A percentile compares a stretch with the other conserved stretches of the same genome.
Evolutionary conservation across 1,140 invertebrate genomes (phyloP).

Genomic region (Caenorhabditis briggsae): DNA sequence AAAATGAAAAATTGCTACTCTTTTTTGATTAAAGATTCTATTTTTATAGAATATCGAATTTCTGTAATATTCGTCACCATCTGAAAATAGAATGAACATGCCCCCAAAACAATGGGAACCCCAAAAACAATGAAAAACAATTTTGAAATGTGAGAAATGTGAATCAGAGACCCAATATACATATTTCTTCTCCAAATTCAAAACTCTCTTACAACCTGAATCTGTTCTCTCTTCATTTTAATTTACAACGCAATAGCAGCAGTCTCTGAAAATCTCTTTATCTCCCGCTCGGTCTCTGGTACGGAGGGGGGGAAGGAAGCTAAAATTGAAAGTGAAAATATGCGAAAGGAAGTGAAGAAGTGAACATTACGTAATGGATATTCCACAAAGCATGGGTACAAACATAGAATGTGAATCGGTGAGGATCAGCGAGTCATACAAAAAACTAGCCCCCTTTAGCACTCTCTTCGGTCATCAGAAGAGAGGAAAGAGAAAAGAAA

Average conservation of each 20-base stretch:
- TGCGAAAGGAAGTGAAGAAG: constrained; percentile 43
- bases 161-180: too few relatives aligned
- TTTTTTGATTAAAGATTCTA: not conserved
- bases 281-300: not conserved
- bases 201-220: not conserved
- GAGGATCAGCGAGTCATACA: constrained; percentile 1
- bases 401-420: not conserved
- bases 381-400: constrained; percentile 38
- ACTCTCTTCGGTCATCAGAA: constrained; percentile 43
- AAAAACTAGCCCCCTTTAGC: constrained; percentile 35
- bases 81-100: too few relatives aligned
- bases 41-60: too few relatives aligned
- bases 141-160: too few relatives aligned
- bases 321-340: constrained; percentile 47
- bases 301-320: too few relatives aligned
- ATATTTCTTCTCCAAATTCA: not conserved
- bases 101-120: too few relatives aligned
- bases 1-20: too few relatives aligned
- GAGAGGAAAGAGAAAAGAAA: not conserved
- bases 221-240: not conserved
- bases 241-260: not conserved
- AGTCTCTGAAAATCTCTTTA: constrained; percentile 6
- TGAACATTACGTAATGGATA: constrained; percentile 51
- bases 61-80: too few relatives aligned
- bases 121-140: too few relatives aligned